Evolutionary conservation across 1,140 invertebrate species (phyloP).

Genomic region (Scaptodrosophila lebanonensis): DNA sequence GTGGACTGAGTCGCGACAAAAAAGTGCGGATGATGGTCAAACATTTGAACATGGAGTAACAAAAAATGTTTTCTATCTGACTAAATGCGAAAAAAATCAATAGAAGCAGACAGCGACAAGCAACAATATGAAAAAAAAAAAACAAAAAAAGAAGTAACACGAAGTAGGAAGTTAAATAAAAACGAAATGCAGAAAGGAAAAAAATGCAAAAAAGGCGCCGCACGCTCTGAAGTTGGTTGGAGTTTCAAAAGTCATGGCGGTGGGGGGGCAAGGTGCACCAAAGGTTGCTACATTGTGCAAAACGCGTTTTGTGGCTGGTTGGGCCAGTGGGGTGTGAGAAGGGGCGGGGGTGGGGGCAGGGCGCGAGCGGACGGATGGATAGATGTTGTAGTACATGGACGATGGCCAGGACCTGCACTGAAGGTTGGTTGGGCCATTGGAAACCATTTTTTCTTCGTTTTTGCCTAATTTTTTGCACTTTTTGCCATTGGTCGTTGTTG

Average conservation of each 20-base stretch:
- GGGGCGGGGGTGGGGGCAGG: background rate
- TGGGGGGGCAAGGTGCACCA: conserved; percentile 24
- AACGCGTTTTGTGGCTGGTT: conserved; percentile 33
- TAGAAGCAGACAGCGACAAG: conserved; percentile 68
- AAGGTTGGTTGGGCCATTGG: too few relatives aligned
- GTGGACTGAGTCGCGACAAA: conserved; percentile 5
- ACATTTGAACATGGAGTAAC: conserved; percentile 53
- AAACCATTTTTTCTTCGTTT: conserved; percentile 61
- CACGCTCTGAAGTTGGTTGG: conserved; percentile 29
- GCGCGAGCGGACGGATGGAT: background rate
- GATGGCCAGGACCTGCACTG: conserved; percentile 45
- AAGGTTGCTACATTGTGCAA: conserved; percentile 68
- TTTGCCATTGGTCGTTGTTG: conserved; percentile 49
- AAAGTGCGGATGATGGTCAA: conserved; percentile 53
- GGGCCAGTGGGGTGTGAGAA: background rate
- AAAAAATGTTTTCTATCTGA: conserved; percentile 34
- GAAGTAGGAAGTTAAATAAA: conserved; percentile 59
- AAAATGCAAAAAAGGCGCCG: conserved; percentile 20
- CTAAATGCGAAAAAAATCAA: conserved; percentile 75
- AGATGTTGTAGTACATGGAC: conserved; percentile 5
- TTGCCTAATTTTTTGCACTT: conserved; percentile 68
- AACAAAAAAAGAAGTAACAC: conserved; percentile 34
- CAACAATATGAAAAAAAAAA: conserved; percentile 62
- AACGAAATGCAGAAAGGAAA: conserved; percentile 42
- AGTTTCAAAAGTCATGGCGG: conserved; percentile 2